Conservation (phyloP, 2,797 vertebrate species). For the Acrossocheilus wenchowensis region DNA sequence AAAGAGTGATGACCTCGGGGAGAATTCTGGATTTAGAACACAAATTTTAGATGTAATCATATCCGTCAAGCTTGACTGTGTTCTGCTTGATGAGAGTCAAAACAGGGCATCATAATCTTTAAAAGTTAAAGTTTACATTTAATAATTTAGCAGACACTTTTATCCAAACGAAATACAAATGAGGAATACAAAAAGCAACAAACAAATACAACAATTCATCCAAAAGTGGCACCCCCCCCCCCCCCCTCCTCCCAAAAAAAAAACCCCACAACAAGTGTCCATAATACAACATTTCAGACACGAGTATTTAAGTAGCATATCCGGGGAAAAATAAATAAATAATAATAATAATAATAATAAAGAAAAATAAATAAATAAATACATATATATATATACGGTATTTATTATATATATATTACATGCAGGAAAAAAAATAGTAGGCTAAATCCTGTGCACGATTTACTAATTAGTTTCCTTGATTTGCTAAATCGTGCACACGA, state of each 20-base stretch:
- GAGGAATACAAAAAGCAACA: background rate
- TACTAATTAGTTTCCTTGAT: no score
- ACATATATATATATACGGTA: no score
- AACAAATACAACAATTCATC: background rate
- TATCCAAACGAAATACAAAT: background rate
- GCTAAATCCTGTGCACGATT: no score
- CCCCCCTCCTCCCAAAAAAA: background rate
- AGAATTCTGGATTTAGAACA: constrained; percentile 3
- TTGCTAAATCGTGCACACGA: no score
- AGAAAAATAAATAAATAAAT: no score
- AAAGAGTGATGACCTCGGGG: background rate
- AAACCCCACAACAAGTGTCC: background rate
- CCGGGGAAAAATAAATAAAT: no score
- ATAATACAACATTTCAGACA: background rate
- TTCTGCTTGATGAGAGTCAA: background rate
- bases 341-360: no score
- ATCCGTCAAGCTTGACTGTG: background rate
- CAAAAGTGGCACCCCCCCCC: background rate
- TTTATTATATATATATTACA: no score
- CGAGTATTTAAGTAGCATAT: background rate
- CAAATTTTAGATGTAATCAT: background rate
- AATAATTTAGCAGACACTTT: background rate
- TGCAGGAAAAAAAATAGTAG: no score
- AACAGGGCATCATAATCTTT: background rate
- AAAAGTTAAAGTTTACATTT: background rate